phyloP scores from a whole-genome alignment of 1,140 invertebrate genomes.

The Diprion similis region DNA sequence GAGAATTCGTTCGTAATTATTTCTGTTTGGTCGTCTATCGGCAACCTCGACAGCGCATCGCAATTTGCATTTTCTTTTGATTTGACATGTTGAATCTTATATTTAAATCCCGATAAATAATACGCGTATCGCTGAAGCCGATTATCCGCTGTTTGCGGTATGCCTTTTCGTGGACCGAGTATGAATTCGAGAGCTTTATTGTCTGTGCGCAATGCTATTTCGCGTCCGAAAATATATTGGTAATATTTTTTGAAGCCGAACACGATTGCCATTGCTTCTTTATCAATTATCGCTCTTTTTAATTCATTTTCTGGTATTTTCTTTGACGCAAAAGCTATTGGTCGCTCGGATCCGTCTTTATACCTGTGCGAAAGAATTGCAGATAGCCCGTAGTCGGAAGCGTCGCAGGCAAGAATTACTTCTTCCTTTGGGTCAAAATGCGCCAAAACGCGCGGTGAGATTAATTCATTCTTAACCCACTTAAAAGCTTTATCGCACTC shows the following conservation, averaged over 20 bases:
- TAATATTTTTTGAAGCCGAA: conserved; percentile 20
- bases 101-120: conserved; percentile 19
- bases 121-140: conserved; percentile 20
- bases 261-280: conserved; percentile 15
- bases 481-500: conserved; percentile 26
- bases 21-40: too few relatives aligned
- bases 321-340: conserved; percentile 46
- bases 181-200: conserved; percentile 16
- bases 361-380: conserved; percentile 43
- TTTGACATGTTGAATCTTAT: conserved; percentile 14
- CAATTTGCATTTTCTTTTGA: conserved; percentile 21
- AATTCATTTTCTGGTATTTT: conserved; percentile 35
- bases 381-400: conserved; percentile 47
- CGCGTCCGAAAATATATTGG: conserved; percentile 16
- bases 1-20: too few relatives aligned
- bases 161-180: conserved; percentile 1
- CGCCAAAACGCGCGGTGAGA: conserved; percentile 34
- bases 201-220: conserved; percentile 17
- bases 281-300: conserved; percentile 16
- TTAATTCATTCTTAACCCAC: conserved; percentile 30
- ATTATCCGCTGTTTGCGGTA: conserved; percentile 13
- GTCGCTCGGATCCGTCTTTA: conserved; percentile 36
- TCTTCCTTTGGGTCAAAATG: conserved; percentile 45
- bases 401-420: conserved; percentile 48
- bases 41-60: too few relatives aligned